Evolutionary conservation across 2,888 invertebrate genomes (phyloP), one percentile per base, ranked within the genome.

Genomic region (Endomychus coccineus): DNA sequence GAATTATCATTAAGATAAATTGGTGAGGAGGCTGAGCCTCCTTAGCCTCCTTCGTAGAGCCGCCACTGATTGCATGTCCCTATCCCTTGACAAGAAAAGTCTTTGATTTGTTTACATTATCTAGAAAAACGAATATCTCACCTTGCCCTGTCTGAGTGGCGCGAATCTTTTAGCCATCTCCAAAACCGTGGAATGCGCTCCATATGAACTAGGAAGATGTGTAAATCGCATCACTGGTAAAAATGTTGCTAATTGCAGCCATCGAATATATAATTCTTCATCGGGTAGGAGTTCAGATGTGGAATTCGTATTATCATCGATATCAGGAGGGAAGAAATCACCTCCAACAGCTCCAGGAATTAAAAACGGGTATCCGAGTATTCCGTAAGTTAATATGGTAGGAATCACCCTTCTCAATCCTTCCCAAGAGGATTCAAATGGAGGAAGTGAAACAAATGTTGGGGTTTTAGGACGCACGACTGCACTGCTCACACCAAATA

Each of bases 331-430:
- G 30, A 78, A 74, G 24, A 82, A 83, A 52, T 91, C 90, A 0
- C 92, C 96, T 0, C 96, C 96, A 1, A 96, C 88, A 3, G 92
- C 85, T 1, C 95, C 94, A 0, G 94, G 90, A 71, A 95, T 80
- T 25, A 94, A 75, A 53, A 94, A 94, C 0, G 92, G 92, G 64
- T 86, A 95, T 0, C 96, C 96, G 31, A 89, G 79, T 13, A 94
- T 76, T 0, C 94, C 92, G 48, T 94, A 84, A 1, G 83, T 85
- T 13, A 92, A 65, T 38, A 90, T 82, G 0, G 90, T 86, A 0
- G 94, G 90, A 50, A 96, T 83, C 0, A 95, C 79, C 5, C 80
- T 76, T 42, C 61, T 49, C 10, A 66, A 41, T 11, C 65, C 89
- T 32, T 80, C 79, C 96, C 96, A 96, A 0, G 83, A 80, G 0